Percentiles rank a stretch among this genome's conserved stretches.
These are phyloP conservation scores for Calephelis nemesis DNA, from an alignment of 1,140 invertebrate genomes.

Conservation along the genomic window DNA sequence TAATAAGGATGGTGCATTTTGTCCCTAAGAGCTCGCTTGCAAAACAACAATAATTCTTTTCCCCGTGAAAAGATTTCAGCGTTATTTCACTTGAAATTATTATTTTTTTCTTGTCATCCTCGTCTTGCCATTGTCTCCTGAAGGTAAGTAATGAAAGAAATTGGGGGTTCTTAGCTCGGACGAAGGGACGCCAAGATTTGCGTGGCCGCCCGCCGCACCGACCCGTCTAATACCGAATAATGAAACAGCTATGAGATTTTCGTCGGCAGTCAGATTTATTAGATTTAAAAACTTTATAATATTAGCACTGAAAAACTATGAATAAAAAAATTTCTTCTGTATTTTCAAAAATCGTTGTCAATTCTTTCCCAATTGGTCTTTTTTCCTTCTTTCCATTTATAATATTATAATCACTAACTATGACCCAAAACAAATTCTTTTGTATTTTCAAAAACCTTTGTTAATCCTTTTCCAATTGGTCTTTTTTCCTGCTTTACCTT, in stretches of 20 bases:
- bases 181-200: slow-evolving; percentile 69
- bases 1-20: slow-evolving; percentile 77
- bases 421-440: no score
- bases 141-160: slow-evolving; percentile 78
- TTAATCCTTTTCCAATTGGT: no score
- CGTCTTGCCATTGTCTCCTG: slow-evolving; percentile 76
- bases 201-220: slow-evolving; percentile 51
- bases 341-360: no score
- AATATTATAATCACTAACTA: background rate
- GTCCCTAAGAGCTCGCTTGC: slow-evolving; percentile 75
- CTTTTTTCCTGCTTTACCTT: no score
- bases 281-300: slow-evolving; percentile 40
- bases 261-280: slow-evolving; percentile 64
- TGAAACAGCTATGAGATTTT: slow-evolving; percentile 71
- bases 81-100: slow-evolving; percentile 79
- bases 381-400: background rate
- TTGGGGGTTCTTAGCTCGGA: slow-evolving; percentile 66
- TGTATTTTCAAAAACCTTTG: no score
- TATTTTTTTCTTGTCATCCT: slow-evolving; percentile 74
- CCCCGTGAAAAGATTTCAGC: slow-evolving; percentile 78
- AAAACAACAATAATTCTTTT: slow-evolving; percentile 78
- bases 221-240: slow-evolving; percentile 66
- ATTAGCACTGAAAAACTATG: background rate
- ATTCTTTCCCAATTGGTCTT: no score
- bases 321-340: no score